A percentile compares a stretch with the other conserved stretches of the same genome.
Evolutionary conservation across 2,888 invertebrate species (phyloP).

Genomic region (Hipparchia sbordonii): DNA sequence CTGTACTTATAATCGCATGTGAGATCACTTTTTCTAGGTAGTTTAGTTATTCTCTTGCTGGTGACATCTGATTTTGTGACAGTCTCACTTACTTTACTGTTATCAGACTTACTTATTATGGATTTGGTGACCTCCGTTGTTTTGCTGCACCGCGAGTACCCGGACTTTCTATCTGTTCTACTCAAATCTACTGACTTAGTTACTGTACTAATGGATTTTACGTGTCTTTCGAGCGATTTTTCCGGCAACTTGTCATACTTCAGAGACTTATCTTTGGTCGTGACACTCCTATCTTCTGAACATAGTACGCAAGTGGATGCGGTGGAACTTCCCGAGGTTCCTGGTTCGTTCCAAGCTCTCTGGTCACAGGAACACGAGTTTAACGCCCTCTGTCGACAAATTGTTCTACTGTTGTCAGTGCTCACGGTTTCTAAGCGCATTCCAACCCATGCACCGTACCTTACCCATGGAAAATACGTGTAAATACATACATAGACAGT

Average conservation of each 20-base stretch:
- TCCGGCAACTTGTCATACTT: constrained; percentile 24
- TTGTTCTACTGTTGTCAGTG: constrained; percentile 52
- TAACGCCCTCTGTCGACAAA: constrained; percentile 71
- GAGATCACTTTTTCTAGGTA: constrained; percentile 49
- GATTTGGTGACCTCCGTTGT: constrained; percentile 43
- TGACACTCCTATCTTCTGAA: constrained; percentile 53
- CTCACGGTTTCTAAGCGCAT: constrained; percentile 20
- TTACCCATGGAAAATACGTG: constrained; percentile 6
- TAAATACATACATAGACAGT: constrained; percentile 2
- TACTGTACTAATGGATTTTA: constrained; percentile 30
- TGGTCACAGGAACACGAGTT: constrained; percentile 58
- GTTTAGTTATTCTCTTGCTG: constrained; percentile 48
- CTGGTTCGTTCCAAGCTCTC: constrained; percentile 52
- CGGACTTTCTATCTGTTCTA: constrained; percentile 26
- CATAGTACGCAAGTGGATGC: constrained; percentile 70
- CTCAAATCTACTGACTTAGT: constrained; percentile 48
- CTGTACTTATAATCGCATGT: constrained; percentile 61
- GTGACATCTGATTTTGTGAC: constrained; percentile 55
- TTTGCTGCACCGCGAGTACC: constrained; percentile 38
- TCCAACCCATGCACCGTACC: constrained; percentile 2
- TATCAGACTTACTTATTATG: constrained; percentile 50
- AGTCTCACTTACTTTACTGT: constrained; percentile 50
- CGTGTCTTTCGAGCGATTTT: constrained; percentile 3
- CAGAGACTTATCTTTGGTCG: constrained; percentile 54
- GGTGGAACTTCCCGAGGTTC: constrained; percentile 59